Conservation (phyloP, 37 sponge, comb jelly and placozoan genomes). For the Trichoplax adhaerens region DNA sequence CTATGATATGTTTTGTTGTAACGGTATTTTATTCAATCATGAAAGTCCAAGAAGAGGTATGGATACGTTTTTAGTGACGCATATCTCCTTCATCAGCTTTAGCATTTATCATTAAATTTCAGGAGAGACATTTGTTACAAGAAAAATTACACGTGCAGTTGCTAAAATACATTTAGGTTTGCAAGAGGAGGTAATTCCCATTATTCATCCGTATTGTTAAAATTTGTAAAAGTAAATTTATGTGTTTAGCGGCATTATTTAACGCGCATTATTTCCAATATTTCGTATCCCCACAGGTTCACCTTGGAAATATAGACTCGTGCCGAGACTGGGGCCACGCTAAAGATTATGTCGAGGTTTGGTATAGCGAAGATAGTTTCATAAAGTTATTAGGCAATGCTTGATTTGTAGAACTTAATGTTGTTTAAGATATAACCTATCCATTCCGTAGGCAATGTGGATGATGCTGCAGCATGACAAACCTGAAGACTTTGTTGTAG, state of each 20-base stretch:
- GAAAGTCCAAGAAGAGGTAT: slow-evolving; percentile 82
- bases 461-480: slow-evolving; percentile 71
- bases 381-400: too few species aligned
- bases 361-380: too few species aligned
- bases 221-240: background rate
- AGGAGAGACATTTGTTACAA: slow-evolving; percentile 89
- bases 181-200: slow-evolving; percentile 8
- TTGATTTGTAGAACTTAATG: too few species aligned
- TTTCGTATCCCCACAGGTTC: slow-evolving; percentile 14
- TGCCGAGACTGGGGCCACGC: slow-evolving; percentile 92
- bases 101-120: background rate
- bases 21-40: slow-evolving; percentile 83
- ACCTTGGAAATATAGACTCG: slow-evolving; percentile 71
- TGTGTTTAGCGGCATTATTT: background rate
- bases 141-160: slow-evolving; percentile 71
- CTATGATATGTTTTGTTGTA: slow-evolving; percentile 62
- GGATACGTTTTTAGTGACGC: background rate
- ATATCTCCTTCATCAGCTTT: background rate
- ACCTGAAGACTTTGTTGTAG: slow-evolving; percentile 70
- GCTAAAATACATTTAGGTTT: slow-evolving; percentile 65
- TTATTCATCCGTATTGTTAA: too few species aligned
- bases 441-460: slow-evolving; percentile 64
- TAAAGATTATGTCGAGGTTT: slow-evolving; percentile 72
- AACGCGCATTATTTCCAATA: background rate
- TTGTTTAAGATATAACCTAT: background rate